Conservation (phyloP, 1,140 invertebrate species). For the Popillia japonica region DNA sequence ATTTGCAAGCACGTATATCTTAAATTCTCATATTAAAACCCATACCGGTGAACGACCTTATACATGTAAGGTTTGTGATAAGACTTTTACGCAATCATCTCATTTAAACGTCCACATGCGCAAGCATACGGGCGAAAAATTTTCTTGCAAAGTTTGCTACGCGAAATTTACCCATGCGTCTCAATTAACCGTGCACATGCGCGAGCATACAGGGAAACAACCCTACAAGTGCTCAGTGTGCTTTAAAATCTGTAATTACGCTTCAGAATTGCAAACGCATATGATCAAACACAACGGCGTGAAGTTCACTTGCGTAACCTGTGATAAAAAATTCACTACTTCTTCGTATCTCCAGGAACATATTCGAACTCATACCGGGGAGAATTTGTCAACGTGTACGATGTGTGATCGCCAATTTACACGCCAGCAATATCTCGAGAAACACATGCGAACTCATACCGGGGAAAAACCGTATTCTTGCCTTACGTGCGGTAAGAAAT, state of each 20-base stretch:
- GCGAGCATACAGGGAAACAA: constrained; percentile 77
- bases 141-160: constrained; percentile 61
- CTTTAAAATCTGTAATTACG: constrained; percentile 78
- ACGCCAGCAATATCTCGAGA: constrained; percentile 58
- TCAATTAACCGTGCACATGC: constrained; percentile 71
- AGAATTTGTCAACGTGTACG: constrained; percentile 61
- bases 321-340: constrained; percentile 57
- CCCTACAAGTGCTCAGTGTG: constrained; percentile 74
- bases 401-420: constrained; percentile 64
- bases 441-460: constrained; percentile 63
- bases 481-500: constrained; percentile 77
- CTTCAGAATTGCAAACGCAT: constrained; percentile 83
- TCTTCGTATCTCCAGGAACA: constrained; percentile 55
- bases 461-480: constrained; percentile 85
- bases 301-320: constrained; percentile 64
- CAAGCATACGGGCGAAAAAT: constrained; percentile 60
- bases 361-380: constrained; percentile 51
- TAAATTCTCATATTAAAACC: constrained; percentile 63
- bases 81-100: constrained; percentile 74
- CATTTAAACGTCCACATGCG: constrained; percentile 69
- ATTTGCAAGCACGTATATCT: constrained; percentile 64
- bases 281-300: constrained; percentile 79
- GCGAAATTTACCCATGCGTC: constrained; percentile 68
- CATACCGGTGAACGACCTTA: constrained; percentile 69
- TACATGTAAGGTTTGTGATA: constrained; percentile 72